These are phyloP conservation scores for Varroa destructor DNA, from an alignment of 1,140 invertebrate species.

Conservation along the genomic window DNA sequence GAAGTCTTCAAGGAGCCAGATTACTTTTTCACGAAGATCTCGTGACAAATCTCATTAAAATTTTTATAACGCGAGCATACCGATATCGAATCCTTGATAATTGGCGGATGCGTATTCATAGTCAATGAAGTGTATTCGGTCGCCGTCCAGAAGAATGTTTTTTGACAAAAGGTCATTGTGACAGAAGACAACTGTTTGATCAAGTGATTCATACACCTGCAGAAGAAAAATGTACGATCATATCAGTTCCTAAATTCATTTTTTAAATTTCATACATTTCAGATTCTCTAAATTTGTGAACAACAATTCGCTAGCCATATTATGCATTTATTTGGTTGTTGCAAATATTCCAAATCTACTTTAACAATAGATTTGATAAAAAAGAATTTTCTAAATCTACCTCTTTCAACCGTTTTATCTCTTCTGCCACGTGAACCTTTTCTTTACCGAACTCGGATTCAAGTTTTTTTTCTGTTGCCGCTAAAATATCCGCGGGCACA, in stretches of 20 bases:
- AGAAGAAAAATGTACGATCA: not conserved
- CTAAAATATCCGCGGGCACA: conserved; percentile 33
- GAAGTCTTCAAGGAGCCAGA: too few species aligned
- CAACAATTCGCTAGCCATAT: conserved; percentile 19
- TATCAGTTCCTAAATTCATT: too few species aligned
- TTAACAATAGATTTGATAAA: conserved; percentile 11
- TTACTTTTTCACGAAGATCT: too few species aligned
- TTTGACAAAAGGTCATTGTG: conserved; percentile 93
- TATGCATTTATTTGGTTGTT: conserved; percentile 30
- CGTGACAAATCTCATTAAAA: too few species aligned
- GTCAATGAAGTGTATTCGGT: conserved; percentile 77
- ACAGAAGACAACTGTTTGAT: conserved; percentile 77
- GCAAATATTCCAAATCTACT: conserved; percentile 29
- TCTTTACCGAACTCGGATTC: conserved; percentile 33
- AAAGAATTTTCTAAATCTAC: not conserved
- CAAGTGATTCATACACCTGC: conserved; percentile 47
- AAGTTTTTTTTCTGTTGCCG: conserved; percentile 33
- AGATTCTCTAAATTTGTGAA: too few species aligned
- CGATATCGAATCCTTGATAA: conserved; percentile 91
- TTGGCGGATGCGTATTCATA: conserved; percentile 91
- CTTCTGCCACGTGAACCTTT: too few species aligned
- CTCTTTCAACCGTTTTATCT: too few species aligned
- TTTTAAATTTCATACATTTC: too few species aligned
- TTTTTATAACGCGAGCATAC: conserved; percentile 46
- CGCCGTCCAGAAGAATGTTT: conserved; percentile 73